Conservation (phyloP, 2,113 vertebrate genomes). For the Maylandia zebra region DNA sequence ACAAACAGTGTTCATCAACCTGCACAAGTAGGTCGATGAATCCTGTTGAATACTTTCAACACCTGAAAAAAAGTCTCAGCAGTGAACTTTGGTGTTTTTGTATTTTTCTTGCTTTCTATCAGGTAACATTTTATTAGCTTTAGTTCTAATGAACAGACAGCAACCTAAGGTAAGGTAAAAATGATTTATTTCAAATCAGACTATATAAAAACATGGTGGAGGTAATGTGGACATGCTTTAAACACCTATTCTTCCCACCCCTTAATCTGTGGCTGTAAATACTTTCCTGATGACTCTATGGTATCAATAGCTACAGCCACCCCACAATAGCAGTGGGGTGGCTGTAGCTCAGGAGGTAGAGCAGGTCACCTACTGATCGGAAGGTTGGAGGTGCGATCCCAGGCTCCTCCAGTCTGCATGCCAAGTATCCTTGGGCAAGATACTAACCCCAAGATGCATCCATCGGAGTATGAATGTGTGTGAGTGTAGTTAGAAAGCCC, state of each 20-base stretch:
- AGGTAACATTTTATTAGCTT: background rate
- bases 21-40: background rate
- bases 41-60: background rate
- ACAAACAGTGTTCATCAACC: background rate
- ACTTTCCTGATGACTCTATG: background rate
- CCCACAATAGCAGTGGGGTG: too few species aligned
- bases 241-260: background rate
- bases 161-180: background rate
- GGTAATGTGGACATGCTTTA: background rate
- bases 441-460: too few species aligned
- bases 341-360: too few species aligned
- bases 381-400: too few species aligned
- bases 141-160: background rate
- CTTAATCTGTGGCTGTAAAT: background rate
- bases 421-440: too few species aligned
- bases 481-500: too few species aligned
- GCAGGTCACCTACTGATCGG: too few species aligned
- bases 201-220: background rate
- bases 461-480: too few species aligned
- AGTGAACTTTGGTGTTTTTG: background rate
- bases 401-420: too few species aligned
- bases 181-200: background rate
- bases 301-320: background rate
- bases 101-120: background rate
- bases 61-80: background rate